Evolutionary conservation across 2,888 invertebrate genomes (phyloP), one percentile per base, ranked within the genome.

Genomic region (Phania funesta): DNA sequence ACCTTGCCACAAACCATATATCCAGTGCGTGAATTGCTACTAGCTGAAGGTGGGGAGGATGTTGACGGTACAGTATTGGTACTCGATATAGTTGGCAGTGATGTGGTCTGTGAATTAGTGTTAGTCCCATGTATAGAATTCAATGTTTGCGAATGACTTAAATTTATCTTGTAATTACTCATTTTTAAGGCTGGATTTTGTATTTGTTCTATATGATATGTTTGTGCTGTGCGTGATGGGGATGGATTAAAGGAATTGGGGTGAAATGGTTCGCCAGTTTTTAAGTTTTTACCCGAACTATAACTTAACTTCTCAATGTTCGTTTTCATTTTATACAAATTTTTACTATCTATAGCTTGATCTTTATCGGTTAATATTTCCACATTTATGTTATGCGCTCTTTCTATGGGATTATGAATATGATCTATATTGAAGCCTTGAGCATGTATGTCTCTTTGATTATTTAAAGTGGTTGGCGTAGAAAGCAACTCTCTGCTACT

Each of bases 361-460:
- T 93, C 93, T 89, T 95, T 95, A 87, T 94, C 94, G 26, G 94
- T 92, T 83, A 95, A 90, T 86, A 94, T 94, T 87, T 94, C 94
- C 56, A 94, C 75, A 3, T 94, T 94, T 4, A 93, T 93, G 24
- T 75, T 78, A n/a, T 74, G 78, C 2, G 80, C 22, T 35, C 86
- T 73, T 92, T 89, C 93, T 91, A 87, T 95, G 93, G 73, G 95
- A 93, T 89, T 89, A 62, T 89, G 89, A 26, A 89, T 89, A 64
- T 89, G 89, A 0, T 88, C 87, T 6, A 89, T 89, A 41, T 89
- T 88, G 22, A 87, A 80, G 0, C 89, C 89, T 35, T 87, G 88
- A 1, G 87, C 88, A 29, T 89, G 89, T 83, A 94, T 93, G 48
- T 94, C 94, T 62, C 95, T 91, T 89, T 95, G 95, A 89, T 96